Base-by-base conservation (phyloP, 2,113 vertebrate genomes). In the Tachycineta bicolor region DNA sequence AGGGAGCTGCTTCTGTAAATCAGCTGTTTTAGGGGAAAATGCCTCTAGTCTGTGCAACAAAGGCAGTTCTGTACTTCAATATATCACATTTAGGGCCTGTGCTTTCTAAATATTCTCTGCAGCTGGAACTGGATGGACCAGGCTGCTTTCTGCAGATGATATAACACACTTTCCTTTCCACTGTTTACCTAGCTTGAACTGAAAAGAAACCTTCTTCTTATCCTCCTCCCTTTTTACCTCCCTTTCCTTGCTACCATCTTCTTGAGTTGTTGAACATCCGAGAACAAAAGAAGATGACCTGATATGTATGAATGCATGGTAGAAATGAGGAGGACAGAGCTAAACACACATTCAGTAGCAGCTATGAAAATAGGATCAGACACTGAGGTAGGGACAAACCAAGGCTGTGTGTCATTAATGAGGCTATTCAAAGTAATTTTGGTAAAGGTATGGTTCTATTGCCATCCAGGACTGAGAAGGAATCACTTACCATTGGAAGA, bases 1-100 rank as follows among this genome's bases (percentile, higher is more conserved):
- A 95, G 75, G 83, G 77, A 93, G 46, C 79, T 82, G 28, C 81
- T 89, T 89, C 71, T 94, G 52, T 89, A 96, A 91, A 97, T 91
- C 90, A 95, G 81, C 28, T 90, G 41, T 75, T 89, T 93, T 69
- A 76, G 91, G 69, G 82, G 85, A 96, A 96, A 92, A 94, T 58
- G 69, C 73, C 64, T 71, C 80, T 91, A 74, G 19, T 83, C 53
- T 83, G 49, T 82, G 50, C 33, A 93, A 82, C 0, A 1, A 96
- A 96, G 29, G 68, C 47, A 83, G 86, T 28, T 47, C 6, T 65
- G 65, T 64, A n/a, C 50, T 92, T 92, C 80, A 70, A 10, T 28
- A 63, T 68, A 80, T 96, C 63, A 92, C 87, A 90, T 89, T 94
- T 82, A 96, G 33, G 69, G 44, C 11, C 24, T 28, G 14, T 84